Evolutionary conservation across 2,797 vertebrate genomes (phyloP), one percentile per base, ranked within the genome.

Genomic region (Xiphorhynchus erythropygius): DNA sequence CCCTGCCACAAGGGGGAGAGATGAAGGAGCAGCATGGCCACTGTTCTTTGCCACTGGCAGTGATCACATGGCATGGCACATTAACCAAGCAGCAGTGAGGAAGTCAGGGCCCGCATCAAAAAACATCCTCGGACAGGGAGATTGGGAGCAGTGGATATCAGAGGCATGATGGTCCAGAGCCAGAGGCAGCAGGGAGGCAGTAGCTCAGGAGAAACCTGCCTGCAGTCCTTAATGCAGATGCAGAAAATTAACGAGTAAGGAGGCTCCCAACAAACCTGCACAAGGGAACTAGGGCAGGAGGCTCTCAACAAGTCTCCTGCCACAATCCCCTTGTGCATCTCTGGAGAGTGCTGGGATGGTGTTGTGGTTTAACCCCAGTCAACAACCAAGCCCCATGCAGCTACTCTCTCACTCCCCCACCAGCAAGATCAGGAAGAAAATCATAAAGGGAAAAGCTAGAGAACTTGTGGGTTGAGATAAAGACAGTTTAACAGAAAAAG

Each of bases 61-160:
- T 8, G 9, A 56, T 33, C 23, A 0, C 24, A 2, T 4, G 0
- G 60, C 44, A n/a, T 1, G 0, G 57, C 1, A 0, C 0, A 0
- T 64, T 65, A 69, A 55, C 62, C 17, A 30, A 25, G 52, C 62
- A 49, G 32, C 4, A 3, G 41, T 13, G 11, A 17, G 14, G 35
- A 55, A 76, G 42, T 21, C 42, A 49, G 35, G 24, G 19, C n/a
- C 56, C 44, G 32, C 0, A 1, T 67, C 62, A 53, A 59, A 67
- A 71, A 69, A 2, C 18, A 4, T 6, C 24, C 30, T 59, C 42
- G n/a, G 13, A 50, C 23, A 57, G 9, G 1, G 0, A 53, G 84
- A n/a, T 18, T 30, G 63, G 49, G 32, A 41, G 32, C 19, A 13
- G 5, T 19, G 47, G 47, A 3, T 63, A 22, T 15, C 13, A 41